Evolutionary conservation across 2,797 vertebrate genomes (phyloP), one percentile per base, ranked within the genome.

Genomic region (Kryptopterus vitreolus): DNA sequence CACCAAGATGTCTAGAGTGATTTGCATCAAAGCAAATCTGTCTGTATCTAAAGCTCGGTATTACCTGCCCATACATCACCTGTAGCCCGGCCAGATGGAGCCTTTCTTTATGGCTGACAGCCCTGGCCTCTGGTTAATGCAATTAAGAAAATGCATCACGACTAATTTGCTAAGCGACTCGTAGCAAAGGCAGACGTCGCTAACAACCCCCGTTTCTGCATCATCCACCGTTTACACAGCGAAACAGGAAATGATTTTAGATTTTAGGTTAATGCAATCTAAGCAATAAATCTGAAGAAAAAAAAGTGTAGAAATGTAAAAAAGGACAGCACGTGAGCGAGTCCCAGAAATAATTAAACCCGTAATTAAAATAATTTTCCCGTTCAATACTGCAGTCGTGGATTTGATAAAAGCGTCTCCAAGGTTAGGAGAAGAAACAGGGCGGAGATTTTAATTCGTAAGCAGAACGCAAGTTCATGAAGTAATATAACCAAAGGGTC

Each of bases 51-150:
- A 72, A 58, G n/a, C 20, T 71, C 20, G 15, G 48, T 33, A 80
- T 66, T 66, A 66, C 35, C 52, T 58, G 15, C 24, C 72, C 61
- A n/a, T 57, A 20, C 52, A 66, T 80, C 50, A 66, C 8, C 38
- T 13, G 1, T 0, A 10, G 18, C 20, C 50, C 33, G 52, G 61
- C 52, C n/a, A 80, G 79, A 63, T 74, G 35, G 24, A 57, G 26
- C 20, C 61, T 74, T 50, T 43, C 35, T 50, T 66, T 80, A 38
- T 52, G 46, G 29, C 38, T 65, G 29, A 65, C 69, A 53, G 18
- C 74, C 65, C 59, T 82, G 80, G 77, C 69, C 83, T 78, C 69
- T 70, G 73, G 70, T 76, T 84, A 80, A 86, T 82, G 75, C 63
- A 72, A 63, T 82, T 80, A 70, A 55, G 38, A 46, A n/a, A 24